Conservation (phyloP, 2,888 invertebrate genomes). For the Eretmocerus hayati region DNA sequence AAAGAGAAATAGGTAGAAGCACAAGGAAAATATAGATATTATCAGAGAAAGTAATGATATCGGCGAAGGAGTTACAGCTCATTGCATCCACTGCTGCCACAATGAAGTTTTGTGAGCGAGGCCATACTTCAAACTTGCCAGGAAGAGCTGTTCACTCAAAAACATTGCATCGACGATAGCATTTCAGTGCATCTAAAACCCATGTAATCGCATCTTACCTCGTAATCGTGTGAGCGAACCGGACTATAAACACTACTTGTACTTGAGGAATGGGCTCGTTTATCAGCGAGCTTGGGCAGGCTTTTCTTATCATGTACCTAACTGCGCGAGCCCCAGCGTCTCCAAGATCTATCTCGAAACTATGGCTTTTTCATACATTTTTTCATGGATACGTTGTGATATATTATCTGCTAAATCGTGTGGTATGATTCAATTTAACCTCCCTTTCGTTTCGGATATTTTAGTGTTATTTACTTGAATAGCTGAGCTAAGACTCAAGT, state of each 20-base stretch:
- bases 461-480: no score
- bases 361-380: no score
- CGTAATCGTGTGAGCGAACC: conserved; percentile 5
- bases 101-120: no score
- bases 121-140: no score
- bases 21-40: no score
- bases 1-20: no score
- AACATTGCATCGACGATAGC: background rate
- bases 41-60: no score
- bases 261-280: conserved; percentile 13
- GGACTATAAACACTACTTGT: conserved; percentile 13
- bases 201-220: background rate
- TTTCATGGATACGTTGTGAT: conserved; percentile 16
- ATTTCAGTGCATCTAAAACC: background rate
- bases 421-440: conserved; percentile 11
- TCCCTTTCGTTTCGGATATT: background rate
- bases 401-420: conserved; percentile 11
- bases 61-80: no score
- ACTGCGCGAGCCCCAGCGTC: background rate
- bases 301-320: conserved; percentile 8
- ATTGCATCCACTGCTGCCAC: no score
- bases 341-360: no score
- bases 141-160: background rate
- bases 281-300: conserved; percentile 2
- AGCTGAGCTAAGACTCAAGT: no score